These are phyloP conservation scores for Stichopus chloronotus DNA, from an alignment of 35 echinoderm and acorn worm species.

Conservation along the genomic window DNA sequence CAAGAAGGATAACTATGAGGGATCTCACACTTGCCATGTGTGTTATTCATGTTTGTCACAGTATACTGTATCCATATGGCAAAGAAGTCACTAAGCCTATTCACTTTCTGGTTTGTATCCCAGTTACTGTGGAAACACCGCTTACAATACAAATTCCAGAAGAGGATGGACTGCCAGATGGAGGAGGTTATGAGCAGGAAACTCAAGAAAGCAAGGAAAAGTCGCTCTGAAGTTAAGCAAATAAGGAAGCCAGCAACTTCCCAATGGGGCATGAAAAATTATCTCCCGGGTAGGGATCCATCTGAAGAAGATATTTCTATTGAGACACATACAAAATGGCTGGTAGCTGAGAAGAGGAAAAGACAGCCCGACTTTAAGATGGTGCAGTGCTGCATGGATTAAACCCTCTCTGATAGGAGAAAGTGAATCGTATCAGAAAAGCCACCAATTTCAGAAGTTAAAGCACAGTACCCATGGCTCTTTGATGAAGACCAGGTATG, in stretches of 20 bases:
- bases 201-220: background rate
- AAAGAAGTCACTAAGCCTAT: background rate
- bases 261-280: conserved; percentile 20
- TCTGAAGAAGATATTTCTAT: conserved; percentile 1
- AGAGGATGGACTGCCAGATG: background rate
- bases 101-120: background rate
- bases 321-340: background rate
- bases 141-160: conserved; percentile 24
- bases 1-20: no score
- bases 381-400: background rate
- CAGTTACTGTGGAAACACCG: conserved; percentile 20
- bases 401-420: background rate
- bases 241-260: background rate
- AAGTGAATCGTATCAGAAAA: background rate
- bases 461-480: background rate
- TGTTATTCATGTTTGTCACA: no score
- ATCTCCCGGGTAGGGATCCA: background rate
- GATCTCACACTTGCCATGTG: no score
- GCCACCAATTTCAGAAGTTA: background rate
- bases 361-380: background rate
- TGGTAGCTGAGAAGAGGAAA: background rate
- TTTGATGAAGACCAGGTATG: background rate
- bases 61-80: no score
- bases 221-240: background rate
- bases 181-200: background rate